Conservation (phyloP, 1,140 invertebrate species). For the Paraescarpia echinospica region DNA sequence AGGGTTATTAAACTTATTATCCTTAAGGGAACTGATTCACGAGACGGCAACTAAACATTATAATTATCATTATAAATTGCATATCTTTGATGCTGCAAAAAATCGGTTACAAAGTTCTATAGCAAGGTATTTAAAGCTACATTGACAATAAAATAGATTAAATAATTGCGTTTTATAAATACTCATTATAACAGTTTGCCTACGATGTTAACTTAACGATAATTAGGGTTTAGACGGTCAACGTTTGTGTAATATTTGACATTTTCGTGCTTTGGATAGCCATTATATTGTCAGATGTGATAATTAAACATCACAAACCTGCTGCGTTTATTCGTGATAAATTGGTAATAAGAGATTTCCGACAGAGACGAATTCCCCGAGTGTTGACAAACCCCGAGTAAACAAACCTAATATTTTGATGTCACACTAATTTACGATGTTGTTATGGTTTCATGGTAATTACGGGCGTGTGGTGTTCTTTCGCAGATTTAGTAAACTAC, state of each 20-base stretch:
- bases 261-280: not conserved
- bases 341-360: not conserved
- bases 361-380: not conserved
- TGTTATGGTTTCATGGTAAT: not conserved
- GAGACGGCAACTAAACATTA: not conserved
- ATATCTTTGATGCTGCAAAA: too few species aligned
- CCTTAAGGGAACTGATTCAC: too few species aligned
- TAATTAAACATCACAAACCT: not conserved
- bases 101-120: not conserved
- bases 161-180: not conserved
- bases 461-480: not conserved
- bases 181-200: not conserved
- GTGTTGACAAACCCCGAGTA: not conserved
- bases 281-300: not conserved
- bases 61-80: not conserved
- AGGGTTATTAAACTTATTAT: too few species aligned
- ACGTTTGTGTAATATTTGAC: not conserved
- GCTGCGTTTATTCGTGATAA: not conserved
- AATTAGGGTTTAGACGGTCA: not conserved
- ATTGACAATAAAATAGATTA: not conserved
- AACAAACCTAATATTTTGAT: conserved; percentile 2
- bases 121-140: not conserved
- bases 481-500: not conserved
- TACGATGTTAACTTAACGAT: not conserved
- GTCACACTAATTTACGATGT: not conserved